Base-by-base conservation (phyloP, 2,888 invertebrate genomes). In the Lepidochrysops patricia region DNA sequence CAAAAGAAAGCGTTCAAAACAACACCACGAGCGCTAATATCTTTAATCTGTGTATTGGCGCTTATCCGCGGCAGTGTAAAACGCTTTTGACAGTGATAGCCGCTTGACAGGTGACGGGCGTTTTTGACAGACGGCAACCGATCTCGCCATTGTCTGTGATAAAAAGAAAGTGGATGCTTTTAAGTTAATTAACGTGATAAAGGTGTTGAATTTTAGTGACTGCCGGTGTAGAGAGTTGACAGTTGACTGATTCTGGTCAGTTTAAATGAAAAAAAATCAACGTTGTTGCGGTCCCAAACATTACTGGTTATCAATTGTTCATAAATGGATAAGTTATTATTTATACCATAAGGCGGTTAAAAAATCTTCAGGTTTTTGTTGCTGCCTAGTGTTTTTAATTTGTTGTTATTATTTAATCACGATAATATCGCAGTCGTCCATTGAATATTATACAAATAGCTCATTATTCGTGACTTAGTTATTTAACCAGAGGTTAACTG, bases 151-250 rank as follows among this genome's bases (percentile, higher is more conserved):
- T 43, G 43, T 43, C 4, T 9, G 29, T 9, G 43, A 43, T 23
- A 19, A 43, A 43, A 43, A 23, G 43, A 43, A 43, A 43, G 43
- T 43, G 43, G 43, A 43, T 43, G 43, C 43, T 43, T 43, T 43
- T 43, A 43, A 43, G 43, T 43, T 43, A 43, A 43, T 43, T 43
- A 43, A 23, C 43, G 23, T 1, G 43, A 43, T 43, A 43, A 43
- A 43, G 43, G 43, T 23, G 43, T 23, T 43, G 12, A 43, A 43
- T 43, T 43, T 43, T 23, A 19, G 7, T 43, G 9, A 43, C 43
- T 43, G 9, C 37, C 9, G 43, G 23, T 23, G 19, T 43, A 9
- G 43, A 43, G 7, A 29, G 29, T 29, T 7, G 7, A 29, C 29
- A 7, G 19, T 43, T 19, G 19, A 43, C 19, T 7, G 1, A 19